These are phyloP conservation scores for Mus musculus DNA, from an alignment of 2,113 vertebrate species.

Conservation along the genomic window GRCm39 chr1:142231001-142231500, in stretches of 20 bases:
- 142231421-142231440: background rate
- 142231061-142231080: background rate
- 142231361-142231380: background rate
- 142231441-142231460: background rate
- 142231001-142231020: background rate
- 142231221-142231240: no score
- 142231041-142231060: background rate
- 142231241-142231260: no score
- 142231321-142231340: background rate
- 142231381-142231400: background rate
- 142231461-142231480: background rate
- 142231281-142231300: background rate
- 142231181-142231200: background rate
- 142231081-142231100: background rate
- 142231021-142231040: background rate
- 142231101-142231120: background rate
- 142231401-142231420: background rate
- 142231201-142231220: no score
- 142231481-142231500: background rate
- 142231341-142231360: background rate
- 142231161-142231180: background rate
- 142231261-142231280: no score
- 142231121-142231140: background rate
- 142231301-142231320: background rate
- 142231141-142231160: accelerated